A percentile compares a stretch with the other conserved stretches of the same genome.
These are phyloP conservation scores for Paratilapia polleni DNA, from an alignment of 2,113 vertebrate species.

Conservation along the genomic window DNA sequence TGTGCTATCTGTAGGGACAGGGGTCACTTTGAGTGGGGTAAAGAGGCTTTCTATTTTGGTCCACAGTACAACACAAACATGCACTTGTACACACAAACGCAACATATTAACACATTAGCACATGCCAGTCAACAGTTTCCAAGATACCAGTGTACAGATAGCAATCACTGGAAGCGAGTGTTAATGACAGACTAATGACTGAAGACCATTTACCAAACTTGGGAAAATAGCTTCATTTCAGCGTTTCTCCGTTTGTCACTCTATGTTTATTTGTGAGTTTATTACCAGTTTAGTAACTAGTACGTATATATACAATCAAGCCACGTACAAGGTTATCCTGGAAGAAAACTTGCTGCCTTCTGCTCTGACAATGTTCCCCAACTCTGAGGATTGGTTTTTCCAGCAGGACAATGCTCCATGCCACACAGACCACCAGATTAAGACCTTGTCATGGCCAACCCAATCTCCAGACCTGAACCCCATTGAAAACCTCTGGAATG, in stretches of 20 bases:
- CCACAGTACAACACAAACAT: conserved; percentile 30
- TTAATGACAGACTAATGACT: conserved; percentile 68
- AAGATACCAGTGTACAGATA: conserved; percentile 38
- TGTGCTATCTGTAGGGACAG: conserved; percentile 26
- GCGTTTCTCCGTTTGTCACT: neutral
- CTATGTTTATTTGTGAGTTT: neutral
- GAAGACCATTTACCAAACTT: conserved; percentile 54
- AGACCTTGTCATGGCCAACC: too few relatives aligned
- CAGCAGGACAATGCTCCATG: too few relatives aligned
- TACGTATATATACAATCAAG: too few relatives aligned
- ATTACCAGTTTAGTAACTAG: neutral
- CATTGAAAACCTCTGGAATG: too few relatives aligned
- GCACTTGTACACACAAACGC: neutral
- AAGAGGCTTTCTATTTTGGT: conserved; percentile 4
- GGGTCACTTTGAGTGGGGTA: conserved; percentile 31
- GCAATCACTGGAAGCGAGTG: conserved; percentile 43
- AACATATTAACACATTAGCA: conserved; percentile 23
- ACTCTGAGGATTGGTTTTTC: too few relatives aligned
- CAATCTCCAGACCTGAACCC: too few relatives aligned
- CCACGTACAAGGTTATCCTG: too few relatives aligned
- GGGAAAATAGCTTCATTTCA: conserved; percentile 30
- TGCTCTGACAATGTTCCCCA: too few relatives aligned
- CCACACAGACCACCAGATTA: too few relatives aligned
- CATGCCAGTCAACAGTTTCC: conserved; percentile 50
- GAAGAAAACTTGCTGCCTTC: too few relatives aligned